Base-by-base conservation (phyloP, 2,797 vertebrate genomes). In the Loriculus beryllinus region DNA sequence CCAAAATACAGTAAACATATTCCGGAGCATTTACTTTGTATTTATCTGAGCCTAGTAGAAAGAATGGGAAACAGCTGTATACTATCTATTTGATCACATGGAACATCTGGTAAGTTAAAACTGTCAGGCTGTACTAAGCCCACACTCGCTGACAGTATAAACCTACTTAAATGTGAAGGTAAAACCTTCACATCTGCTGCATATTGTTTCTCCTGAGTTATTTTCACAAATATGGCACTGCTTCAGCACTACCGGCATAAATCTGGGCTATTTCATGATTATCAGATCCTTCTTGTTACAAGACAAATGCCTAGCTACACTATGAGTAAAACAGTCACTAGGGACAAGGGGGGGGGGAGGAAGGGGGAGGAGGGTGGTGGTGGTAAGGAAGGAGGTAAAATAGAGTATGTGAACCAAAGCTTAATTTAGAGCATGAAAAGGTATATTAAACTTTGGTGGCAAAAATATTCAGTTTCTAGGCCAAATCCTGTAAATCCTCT, bases 81-180 rank as follows among this genome's bases (percentile, higher is more conserved):
- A 87, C 59, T 82, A 96, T 97, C 96, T 95, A 90, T 92, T 82
- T 82, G 87, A 97, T 94, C 95, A 95, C 42, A 22, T 80, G 72
- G 45, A 96, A 93, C 96, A 96, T 97, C 89, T 97, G 96, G 93
- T 78, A 87, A 89, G 13, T 88, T 90, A 93, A 96, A 94, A 91
- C 47, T 91, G 83, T 95, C 96, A 96, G 85, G 78, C 72, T 42
- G 19, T 62, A 59, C 90, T 95, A 94, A 95, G 92, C 94, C 93
- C 96, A 97, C 93, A 97, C 96, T 96, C 56, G 7, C 93, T 92
- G 90, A 97, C 90, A 95, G 94, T 76, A 93, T 96, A 96, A 97
- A 95, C 92, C 86, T 86, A 93, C 89, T 95, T 83, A 94, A 94
- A 96, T 60, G 60, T 68, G 81, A 94, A 92, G 89, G 90, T 93